phyloP scores from a whole-genome alignment of 2,113 vertebrate genomes.

The Hylia prasina region DNA sequence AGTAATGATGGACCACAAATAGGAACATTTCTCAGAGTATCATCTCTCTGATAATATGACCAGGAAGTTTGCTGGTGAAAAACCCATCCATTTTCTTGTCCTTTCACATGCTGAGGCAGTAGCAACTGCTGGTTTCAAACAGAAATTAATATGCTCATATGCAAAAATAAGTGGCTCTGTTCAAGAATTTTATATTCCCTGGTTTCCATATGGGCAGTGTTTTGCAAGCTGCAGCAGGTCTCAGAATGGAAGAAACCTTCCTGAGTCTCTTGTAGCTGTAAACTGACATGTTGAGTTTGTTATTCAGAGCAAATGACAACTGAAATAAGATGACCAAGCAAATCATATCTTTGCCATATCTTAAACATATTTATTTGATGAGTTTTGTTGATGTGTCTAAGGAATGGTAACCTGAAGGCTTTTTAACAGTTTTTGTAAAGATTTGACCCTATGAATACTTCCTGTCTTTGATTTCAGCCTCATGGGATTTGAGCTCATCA shows the following conservation, averaged over 20 bases:
- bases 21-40: background rate
- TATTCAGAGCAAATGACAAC: background rate
- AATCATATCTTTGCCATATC: background rate
- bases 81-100: background rate
- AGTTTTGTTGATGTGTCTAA: background rate
- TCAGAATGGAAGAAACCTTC: background rate
- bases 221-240: background rate
- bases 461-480: background rate
- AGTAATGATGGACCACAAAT: background rate
- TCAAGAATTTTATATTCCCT: background rate
- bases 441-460: background rate
- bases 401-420: background rate
- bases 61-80: background rate
- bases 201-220: background rate
- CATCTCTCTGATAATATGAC: background rate
- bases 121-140: background rate
- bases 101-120: background rate
- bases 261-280: background rate
- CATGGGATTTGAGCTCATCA: background rate
- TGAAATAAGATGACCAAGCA: background rate
- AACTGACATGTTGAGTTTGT: background rate
- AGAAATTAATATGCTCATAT: background rate
- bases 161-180: background rate
- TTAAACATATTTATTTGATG: background rate
- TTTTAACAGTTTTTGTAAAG: background rate